Evolutionary conservation across 2,113 vertebrate species (phyloP), one percentile per base, ranked within the genome.

Genomic region (Diadophis punctatus): DNA sequence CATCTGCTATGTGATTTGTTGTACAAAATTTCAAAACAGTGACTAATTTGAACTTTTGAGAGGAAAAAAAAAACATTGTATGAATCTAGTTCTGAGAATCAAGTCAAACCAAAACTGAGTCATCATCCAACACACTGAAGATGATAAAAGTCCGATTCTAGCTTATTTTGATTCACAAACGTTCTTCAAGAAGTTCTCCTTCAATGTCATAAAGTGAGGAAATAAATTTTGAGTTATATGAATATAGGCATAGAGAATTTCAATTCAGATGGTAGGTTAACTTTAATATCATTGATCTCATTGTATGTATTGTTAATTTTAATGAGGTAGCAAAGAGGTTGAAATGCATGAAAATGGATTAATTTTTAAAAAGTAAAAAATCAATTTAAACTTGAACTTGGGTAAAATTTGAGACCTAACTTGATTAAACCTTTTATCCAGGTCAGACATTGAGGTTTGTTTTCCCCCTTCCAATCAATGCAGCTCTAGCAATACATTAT

Each of bases 71-170:
- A 89, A 96, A 92, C 25, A 95, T 94, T 94, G 94, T 93, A 95
- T 96, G 94, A 96, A 94, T 92, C 90, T 93, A 91, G 89, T 93
- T 95, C 95, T 63, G 92, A 95, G 93, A 94, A 95, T 93, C 85
- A 91, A 93, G 91, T 90, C 86, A 95, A 84, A 95, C 14, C 60
- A 91, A 96, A 92, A 60, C 90, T 94, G 94, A 96, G 93, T 96
- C 97, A 95, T 58, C n/a, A 22, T 30, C 91, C 86, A 63, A 52
- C 93, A 91, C 93, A 89, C 92, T n/a, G 30, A 96, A 91, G 5
- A 22, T 95, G 94, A 96, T 92, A 94, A 95, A 93, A 96, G 94
- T 86, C 95, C 94, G 96, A 96, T 92, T 94, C 91, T 94, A 91
- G 9, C 89, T 91, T 53, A 93, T 94, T 90, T 91, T 94, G 80